Evolutionary conservation across 2,797 vertebrate genomes (phyloP), one percentile per base, ranked within the genome.

Genomic region (Hyperoplus immaculatus): DNA sequence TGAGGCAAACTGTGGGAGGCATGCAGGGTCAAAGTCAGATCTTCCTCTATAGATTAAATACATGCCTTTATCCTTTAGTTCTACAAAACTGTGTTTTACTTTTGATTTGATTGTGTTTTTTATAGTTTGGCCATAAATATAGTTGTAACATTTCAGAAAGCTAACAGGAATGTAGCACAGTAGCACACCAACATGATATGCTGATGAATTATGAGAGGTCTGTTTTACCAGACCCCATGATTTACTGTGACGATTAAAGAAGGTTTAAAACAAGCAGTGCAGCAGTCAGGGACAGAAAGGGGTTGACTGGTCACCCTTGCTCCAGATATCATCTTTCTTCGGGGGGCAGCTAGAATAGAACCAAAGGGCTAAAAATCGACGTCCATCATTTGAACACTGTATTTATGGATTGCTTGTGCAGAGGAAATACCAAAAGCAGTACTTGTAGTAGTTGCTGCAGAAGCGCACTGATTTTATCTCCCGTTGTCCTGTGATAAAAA

Each of bases 261-360:
- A 70, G 16, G n/a, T 29, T 64, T 68, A 14, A 53, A 72, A 60
- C 49, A 54, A 63, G 42, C 56, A 62, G 46, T 71, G 15, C 49
- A 38, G 29, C 65, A 61, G 16, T 57, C 18, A 63, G 13, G 36
- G n/a, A 62, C 21, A 64, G 67, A 66, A 63, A 47, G 29, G 43
- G 14, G 55, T 50, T 55, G 57, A 71, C 43, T 1, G 4, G 62
- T 83, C 65, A 73, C 70, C 84, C 72, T 77, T 85, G 55, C 72
- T 59, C 78, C 41, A 82, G 63, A 78, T 87, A 84, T 87, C 84
- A 67, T 41, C 68, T 89, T 82, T 84, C 85, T 49, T 69, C 29
- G 29, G 29, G 43, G 3, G 13, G 60, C 21, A 46, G 3, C 60
- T 70, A 77, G 88, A 88, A 87, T 86, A 87, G 69, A 82, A 69